phyloP scores from a whole-genome alignment of 1,140 invertebrate species.

The Charaxes varanes region DNA sequence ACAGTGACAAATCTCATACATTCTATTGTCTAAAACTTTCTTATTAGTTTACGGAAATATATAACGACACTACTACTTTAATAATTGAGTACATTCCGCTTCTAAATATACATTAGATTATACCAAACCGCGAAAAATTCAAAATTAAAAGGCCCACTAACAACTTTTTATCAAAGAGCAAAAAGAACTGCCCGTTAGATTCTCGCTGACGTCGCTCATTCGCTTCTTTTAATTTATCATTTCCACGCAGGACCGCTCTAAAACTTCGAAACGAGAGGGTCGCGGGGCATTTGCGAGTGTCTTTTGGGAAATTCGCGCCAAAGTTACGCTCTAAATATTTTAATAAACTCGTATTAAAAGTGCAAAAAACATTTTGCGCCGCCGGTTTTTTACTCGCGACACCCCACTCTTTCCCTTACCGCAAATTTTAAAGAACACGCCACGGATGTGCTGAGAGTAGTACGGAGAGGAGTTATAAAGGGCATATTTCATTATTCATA shows the following conservation, averaged over 20 bases:
- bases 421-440: slow-evolving; percentile 40
- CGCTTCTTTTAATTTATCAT: slow-evolving; percentile 64
- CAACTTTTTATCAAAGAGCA: too few species aligned
- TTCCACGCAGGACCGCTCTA: slow-evolving; percentile 39
- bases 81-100: too few species aligned
- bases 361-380: slow-evolving; percentile 67
- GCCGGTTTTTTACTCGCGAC: slow-evolving; percentile 54
- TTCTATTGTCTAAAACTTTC: too few species aligned
- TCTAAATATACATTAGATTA: too few species aligned
- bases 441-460: slow-evolving; percentile 24
- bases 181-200: slow-evolving; percentile 41
- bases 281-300: slow-evolving; percentile 50
- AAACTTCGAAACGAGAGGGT: slow-evolving; percentile 47
- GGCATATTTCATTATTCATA: slow-evolving; percentile 66
- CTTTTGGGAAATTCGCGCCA: slow-evolving; percentile 65
- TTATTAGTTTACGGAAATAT: too few species aligned
- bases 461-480: slow-evolving; percentile 35
- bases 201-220: slow-evolving; percentile 37
- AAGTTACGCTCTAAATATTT: slow-evolving; percentile 71
- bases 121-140: too few species aligned
- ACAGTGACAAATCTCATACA: too few species aligned
- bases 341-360: slow-evolving; percentile 71
- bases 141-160: too few species aligned
- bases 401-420: slow-evolving; percentile 44
- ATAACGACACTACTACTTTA: too few species aligned